Evolutionary conservation across 1,140 invertebrate species (phyloP).

Genomic region (Batillaria attramentaria): DNA sequence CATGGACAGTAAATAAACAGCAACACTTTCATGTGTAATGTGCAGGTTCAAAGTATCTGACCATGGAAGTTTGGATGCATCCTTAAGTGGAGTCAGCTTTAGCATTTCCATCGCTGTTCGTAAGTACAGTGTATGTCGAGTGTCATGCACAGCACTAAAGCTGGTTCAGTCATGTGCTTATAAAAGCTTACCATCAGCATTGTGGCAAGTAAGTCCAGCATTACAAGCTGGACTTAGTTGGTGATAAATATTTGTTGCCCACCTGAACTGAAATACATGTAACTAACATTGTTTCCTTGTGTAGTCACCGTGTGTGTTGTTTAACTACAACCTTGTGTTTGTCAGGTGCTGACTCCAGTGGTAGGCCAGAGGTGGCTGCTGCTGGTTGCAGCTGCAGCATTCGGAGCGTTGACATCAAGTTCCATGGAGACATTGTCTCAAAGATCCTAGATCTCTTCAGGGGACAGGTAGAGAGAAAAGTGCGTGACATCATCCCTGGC

Average conservation of each 20-base stretch:
- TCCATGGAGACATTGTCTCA: slow-evolving; percentile 49
- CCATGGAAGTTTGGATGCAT: slow-evolving; percentile 32
- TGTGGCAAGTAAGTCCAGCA: no score
- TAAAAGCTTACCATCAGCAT: no score
- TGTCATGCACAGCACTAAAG: no score
- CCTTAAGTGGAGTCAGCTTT: slow-evolving; percentile 30
- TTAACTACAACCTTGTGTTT: neutral
- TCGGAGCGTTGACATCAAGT: slow-evolving; percentile 39
- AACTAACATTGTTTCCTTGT: neutral
- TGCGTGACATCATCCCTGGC: slow-evolving; percentile 33
- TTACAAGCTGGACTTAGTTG: no score
- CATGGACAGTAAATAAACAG: no score
- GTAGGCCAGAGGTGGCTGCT: slow-evolving; percentile 30
- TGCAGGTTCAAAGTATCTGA: slow-evolving; percentile 39
- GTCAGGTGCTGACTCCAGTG: neutral
- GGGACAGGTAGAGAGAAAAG: slow-evolving; percentile 34
- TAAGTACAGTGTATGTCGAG: slow-evolving; percentile 16
- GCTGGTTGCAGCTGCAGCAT: slow-evolving; percentile 37
- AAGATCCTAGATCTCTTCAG: slow-evolving; percentile 51
- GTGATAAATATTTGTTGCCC: no score
- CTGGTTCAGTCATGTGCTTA: no score
- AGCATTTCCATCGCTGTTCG: slow-evolving; percentile 24
- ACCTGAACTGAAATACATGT: no score
- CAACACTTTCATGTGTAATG: no score
- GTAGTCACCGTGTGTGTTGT: neutral